Evolutionary conservation across 2,888 invertebrate species (phyloP), one percentile per base, ranked within the genome.

Genomic region (Pristionchus entomophagus): DNA sequence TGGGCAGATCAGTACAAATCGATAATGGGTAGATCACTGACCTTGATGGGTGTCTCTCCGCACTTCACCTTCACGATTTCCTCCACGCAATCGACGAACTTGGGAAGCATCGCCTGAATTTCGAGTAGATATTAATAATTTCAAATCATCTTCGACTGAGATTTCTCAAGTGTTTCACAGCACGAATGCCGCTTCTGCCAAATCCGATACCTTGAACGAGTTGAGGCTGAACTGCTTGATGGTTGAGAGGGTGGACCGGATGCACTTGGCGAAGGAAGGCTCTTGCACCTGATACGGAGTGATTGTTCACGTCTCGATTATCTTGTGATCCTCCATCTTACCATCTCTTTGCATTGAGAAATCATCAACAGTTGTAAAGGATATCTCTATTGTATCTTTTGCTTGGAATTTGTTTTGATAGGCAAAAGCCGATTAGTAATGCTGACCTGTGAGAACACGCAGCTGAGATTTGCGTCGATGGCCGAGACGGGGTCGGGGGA

Each of bases 261-360:
- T 87, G 86, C 92, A 92, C 83, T 92, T 91, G 78, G 91, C 92
- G 85, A 92, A 92, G 26, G 91, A 89, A 4, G 92, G 91, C 32
- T 93, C 91, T 87, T 91, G 91, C 32, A 90, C 88, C 86, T 90
- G 88, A 41, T 86, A 86, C 19, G 12, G n/a, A n/a, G 8, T 49
- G 12, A 29, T 38, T 38, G 1, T 41, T 77, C 26, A 26, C 26
- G 0, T 3, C 12, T 77, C 45, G 10, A n/a, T 12, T 77, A 22
- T 41, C 22, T 26, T 1, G 45, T 22, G 77, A 41, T 51, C 32
- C 17, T 49, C n/a, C n/a, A n/a, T n/a, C n/a, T n/a, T n/a, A n/a
- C n/a, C n/a, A n/a, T n/a, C n/a, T n/a, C n/a, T n/a, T n/a, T n/a
- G n/a, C n/a, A n/a, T n/a, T n/a, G n/a, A n/a, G n/a, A n/a, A n/a